phyloP scores from a whole-genome alignment of 2,888 invertebrate genomes.

The Gisinianus flammeolus region DNA sequence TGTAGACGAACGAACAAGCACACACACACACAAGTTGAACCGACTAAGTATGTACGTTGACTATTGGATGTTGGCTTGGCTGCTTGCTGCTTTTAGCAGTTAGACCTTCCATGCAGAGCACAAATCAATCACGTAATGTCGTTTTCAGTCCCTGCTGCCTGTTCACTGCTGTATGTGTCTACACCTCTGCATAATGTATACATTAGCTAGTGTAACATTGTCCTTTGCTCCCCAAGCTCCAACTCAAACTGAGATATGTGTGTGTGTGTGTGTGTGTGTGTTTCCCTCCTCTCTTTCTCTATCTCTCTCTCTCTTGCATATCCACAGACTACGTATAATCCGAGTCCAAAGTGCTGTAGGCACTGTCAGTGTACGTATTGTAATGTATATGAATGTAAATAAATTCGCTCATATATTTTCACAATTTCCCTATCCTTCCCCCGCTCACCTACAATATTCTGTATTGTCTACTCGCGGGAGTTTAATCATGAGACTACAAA shows the following conservation, averaged over 20 bases:
- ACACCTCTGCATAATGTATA: conserved; percentile 39
- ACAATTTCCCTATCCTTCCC: too few relatives aligned
- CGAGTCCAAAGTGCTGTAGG: background rate
- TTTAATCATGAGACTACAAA: too few relatives aligned
- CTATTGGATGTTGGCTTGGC: too few relatives aligned
- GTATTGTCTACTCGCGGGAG: background rate
- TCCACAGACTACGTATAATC: too few relatives aligned
- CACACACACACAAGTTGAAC: conserved; percentile 7
- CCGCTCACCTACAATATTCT: background rate
- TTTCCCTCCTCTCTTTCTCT: background rate
- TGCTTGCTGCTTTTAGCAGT: too few relatives aligned
- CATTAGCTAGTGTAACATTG: conserved; percentile 33
- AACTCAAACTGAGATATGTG: background rate
- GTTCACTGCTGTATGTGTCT: conserved; percentile 22
- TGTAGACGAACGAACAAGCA: conserved; percentile 20
- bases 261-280: background rate
- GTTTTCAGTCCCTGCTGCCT: conserved; percentile 32
- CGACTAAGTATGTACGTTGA: too few relatives aligned
- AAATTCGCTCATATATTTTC: background rate
- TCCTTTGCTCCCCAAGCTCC: conserved; percentile 12
- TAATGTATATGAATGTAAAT: background rate
- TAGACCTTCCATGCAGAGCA: conserved; percentile 37
- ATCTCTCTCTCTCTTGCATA: too few relatives aligned
- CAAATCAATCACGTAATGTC: conserved; percentile 39
- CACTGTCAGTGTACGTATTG: background rate